Percentiles rank a stretch among this genome's conserved stretches.
Evolutionary conservation across 2,888 invertebrate species (phyloP).

Genomic region (Monochamus alternatus): DNA sequence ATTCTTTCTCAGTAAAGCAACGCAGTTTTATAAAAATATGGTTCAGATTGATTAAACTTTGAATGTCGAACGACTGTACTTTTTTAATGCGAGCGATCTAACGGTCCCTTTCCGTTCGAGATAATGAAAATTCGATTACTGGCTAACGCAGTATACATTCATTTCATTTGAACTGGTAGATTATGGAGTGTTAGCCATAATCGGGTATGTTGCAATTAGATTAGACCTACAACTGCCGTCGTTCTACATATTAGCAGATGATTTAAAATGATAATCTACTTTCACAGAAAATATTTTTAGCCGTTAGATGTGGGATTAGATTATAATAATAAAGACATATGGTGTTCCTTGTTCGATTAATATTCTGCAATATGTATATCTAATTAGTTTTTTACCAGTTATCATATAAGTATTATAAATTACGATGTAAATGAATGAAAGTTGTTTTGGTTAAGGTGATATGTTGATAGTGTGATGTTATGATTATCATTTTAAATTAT

Average conservation of each 20-base stretch:
- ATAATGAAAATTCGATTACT: not conserved
- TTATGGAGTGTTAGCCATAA: no score
- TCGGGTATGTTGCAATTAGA: no score
- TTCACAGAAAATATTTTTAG: conserved; percentile 8
- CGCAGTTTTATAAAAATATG: no score
- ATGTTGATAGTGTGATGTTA: not conserved
- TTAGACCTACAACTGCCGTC: no score
- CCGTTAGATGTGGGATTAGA: not conserved
- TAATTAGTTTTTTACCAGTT: not conserved
- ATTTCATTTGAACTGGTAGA: no score
- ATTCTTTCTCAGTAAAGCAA: no score
- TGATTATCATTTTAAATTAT: not conserved
- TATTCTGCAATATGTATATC: conserved; percentile 4
- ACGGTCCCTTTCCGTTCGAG: conserved; percentile 9
- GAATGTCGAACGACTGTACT: not conserved
- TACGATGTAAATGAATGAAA: conserved; percentile 6
- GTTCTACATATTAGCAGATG: no score
- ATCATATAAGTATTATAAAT: not conserved
- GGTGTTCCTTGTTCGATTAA: conserved; percentile 14
- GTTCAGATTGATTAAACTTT: not conserved
- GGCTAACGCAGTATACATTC: no score
- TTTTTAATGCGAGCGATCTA: not conserved
- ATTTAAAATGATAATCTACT: conserved; percentile 11
- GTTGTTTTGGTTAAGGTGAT: not conserved
- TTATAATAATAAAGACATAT: conserved; percentile 7